phyloP scores from a whole-genome alignment of 1,140 invertebrate genomes.

The Saccostrea cuccullata region DNA sequence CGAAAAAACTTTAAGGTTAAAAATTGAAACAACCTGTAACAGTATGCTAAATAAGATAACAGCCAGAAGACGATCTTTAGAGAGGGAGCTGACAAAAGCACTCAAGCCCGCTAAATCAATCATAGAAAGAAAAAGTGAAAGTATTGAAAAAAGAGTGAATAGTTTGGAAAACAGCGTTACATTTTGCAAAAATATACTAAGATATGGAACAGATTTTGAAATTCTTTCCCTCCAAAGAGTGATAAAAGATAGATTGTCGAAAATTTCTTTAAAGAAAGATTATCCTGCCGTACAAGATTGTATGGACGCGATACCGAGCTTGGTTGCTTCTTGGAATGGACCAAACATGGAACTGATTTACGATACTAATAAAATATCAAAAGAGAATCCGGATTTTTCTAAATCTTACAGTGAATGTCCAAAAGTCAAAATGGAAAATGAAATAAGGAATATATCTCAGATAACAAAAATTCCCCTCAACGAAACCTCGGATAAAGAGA shows the following conservation, averaged over 20 bases:
- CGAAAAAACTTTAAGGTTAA: neutral
- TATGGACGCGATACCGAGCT: neutral
- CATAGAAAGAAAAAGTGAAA: neutral
- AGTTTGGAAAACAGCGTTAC: neutral
- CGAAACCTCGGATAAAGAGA: neutral
- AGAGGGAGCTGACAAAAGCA: neutral
- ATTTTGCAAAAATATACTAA: constrained; percentile 5
- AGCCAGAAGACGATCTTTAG: neutral
- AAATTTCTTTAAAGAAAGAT: neutral
- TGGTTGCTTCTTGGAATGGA: neutral
- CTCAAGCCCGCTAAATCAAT: neutral
- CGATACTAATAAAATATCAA: neutral
- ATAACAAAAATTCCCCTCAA: neutral
- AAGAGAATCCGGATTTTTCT: neutral
- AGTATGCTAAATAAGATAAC: constrained; percentile 1
- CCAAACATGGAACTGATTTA: neutral
- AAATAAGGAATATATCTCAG: too few relatives aligned
- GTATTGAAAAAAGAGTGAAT: neutral
- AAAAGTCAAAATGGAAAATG: neutral
- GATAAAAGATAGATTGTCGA: neutral
- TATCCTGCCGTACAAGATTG: neutral
- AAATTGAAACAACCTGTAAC: neutral
- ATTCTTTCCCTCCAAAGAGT: neutral
- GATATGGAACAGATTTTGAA: constrained; percentile 20
- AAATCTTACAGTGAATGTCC: neutral